Evolutionary conservation across 2,888 invertebrate genomes (phyloP).

Genomic region (Tethea ocularis): DNA sequence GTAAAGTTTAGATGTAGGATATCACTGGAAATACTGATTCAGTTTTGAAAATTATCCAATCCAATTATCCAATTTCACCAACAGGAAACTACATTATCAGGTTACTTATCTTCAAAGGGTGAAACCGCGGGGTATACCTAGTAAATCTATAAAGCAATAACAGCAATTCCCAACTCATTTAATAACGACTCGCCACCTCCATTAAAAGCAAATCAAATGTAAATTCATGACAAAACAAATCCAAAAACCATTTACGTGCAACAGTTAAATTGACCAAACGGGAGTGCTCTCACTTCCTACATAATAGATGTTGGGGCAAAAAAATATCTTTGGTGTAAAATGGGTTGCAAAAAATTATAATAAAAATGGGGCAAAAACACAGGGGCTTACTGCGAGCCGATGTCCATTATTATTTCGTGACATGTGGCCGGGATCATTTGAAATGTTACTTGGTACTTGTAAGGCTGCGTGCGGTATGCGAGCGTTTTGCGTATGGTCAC

Average conservation of each 20-base stretch:
- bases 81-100: too few relatives aligned
- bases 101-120: too few relatives aligned
- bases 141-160: not conserved
- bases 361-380: slow-evolving; percentile 25
- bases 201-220: slow-evolving; percentile 32
- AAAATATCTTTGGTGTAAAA: slow-evolving; percentile 14
- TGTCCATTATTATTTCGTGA: slow-evolving; percentile 39
- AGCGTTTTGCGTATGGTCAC: not conserved
- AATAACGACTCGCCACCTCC: slow-evolving; percentile 12
- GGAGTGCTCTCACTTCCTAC: slow-evolving; percentile 59
- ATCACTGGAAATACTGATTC: too few relatives aligned
- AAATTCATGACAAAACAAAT: slow-evolving; percentile 37
- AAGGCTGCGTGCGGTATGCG: not conserved
- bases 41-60: too few relatives aligned
- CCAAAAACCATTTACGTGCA: slow-evolving; percentile 37
- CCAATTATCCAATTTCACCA: too few relatives aligned
- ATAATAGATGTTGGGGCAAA: slow-evolving; percentile 41
- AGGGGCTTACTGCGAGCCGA: slow-evolving; percentile 20
- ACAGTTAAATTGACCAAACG: slow-evolving; percentile 59
- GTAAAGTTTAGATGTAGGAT: too few relatives aligned
- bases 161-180: slow-evolving; percentile 5
- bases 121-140: too few relatives aligned
- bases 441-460: slow-evolving; percentile 20
- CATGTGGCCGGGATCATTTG: slow-evolving; percentile 46
- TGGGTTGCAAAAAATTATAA: slow-evolving; percentile 19